Percentiles rank a stretch among this genome's conserved stretches.
Evolutionary conservation across 2,113 vertebrate species (phyloP).

Genomic region (Poeciliopsis turrubarensis): DNA sequence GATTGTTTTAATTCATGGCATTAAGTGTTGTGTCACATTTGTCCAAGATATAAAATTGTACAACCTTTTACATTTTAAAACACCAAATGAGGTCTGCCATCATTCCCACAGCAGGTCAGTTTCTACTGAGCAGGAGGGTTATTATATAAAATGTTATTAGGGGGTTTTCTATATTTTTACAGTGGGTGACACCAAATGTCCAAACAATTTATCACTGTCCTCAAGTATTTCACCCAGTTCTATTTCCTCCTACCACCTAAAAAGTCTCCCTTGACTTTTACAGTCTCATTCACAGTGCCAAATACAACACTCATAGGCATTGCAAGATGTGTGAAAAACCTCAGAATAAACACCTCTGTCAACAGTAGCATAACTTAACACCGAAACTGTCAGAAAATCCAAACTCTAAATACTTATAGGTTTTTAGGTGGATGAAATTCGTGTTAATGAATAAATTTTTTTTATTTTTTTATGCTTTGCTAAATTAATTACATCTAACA

Average conservation of each 20-base stretch:
- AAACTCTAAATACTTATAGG: neutral
- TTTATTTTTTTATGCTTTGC: too few relatives aligned
- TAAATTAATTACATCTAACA: too few relatives aligned
- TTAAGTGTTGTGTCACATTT: neutral
- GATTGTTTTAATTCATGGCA: neutral
- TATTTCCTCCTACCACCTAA: constrained; percentile 23
- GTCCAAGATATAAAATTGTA: neutral
- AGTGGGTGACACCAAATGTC: constrained; percentile 27
- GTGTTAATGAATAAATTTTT: neutral
- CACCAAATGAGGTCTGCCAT: neutral
- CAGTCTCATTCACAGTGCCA: neutral
- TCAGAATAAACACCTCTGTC: neutral
- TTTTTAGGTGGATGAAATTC: neutral
- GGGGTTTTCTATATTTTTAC: constrained; percentile 9
- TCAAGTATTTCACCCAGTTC: constrained; percentile 23
- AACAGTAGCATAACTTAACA: too few relatives aligned
- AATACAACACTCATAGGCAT: neutral
- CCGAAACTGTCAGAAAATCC: neutral
- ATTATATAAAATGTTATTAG: constrained; percentile 35
- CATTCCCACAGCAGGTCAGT: constrained; percentile 8
- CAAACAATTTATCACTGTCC: constrained; percentile 60
- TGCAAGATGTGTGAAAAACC: neutral
- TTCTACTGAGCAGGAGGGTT: constrained; percentile 27
- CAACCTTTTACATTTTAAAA: neutral
- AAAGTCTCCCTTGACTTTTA: constrained; percentile 14